Conservation (phyloP, 2,113 vertebrate genomes). For the Rhabdornis inornatus region DNA sequence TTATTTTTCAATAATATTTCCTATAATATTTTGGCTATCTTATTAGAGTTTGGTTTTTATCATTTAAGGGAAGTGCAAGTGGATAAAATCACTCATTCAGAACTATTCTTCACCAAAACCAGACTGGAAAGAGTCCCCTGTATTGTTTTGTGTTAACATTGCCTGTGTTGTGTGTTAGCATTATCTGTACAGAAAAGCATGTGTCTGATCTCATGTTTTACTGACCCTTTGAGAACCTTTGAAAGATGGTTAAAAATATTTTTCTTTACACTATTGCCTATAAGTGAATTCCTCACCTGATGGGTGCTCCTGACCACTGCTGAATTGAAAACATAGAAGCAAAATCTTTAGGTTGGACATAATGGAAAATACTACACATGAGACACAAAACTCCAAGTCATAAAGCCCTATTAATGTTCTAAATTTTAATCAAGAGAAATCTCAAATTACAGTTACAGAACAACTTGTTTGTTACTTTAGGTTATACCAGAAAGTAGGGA, state of each 20-base stretch:
- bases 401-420: background rate
- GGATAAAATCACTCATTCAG: background rate
- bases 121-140: background rate
- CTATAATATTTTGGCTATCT: background rate
- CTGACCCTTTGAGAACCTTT: background rate
- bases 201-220: background rate
- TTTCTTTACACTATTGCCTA: rapidly evolving
- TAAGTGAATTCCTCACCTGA: background rate
- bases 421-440: background rate
- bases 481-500: background rate
- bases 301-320: background rate
- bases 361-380: background rate
- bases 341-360: background rate
- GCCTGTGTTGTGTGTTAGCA: background rate
- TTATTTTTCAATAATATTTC: background rate
- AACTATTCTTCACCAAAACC: background rate
- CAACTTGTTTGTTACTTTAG: background rate
- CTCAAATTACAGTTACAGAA: background rate
- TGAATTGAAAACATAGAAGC: background rate
- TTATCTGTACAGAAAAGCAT: background rate
- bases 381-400: background rate
- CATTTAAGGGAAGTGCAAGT: background rate
- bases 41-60: background rate
- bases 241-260: background rate
- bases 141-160: background rate